Base-by-base conservation (phyloP, 2,888 invertebrate genomes). In the Eutolmus rufibarbis region DNA sequence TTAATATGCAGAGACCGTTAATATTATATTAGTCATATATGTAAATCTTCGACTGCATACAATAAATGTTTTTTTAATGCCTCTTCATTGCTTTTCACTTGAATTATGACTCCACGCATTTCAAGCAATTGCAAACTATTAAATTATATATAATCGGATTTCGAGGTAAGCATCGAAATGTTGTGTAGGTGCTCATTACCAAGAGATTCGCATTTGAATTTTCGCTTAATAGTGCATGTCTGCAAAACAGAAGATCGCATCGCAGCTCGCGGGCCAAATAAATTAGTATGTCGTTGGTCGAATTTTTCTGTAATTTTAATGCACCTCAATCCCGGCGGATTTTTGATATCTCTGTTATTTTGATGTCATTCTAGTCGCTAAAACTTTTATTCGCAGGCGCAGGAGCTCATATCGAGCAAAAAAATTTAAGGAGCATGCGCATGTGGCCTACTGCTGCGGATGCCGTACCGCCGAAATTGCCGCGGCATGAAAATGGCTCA, bases 401-500 rank as follows among this genome's bases (percentile, higher is more conserved):
- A 66, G 23, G 37, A 79, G 57, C 31, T 66, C 57, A 34, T 34
- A 66, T 37, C 34, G 12, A 66, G 82, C n/a, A 66, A n/a, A 57
- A 40, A 34, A 82, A 66, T 19, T 57, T 82, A 37, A 82, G 9
- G 37, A 37, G n/a, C 82, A 82, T 82, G 82, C 82, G 82, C 82
- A 82, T 31, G 23, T 66, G 57, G 19, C 82, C 7, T 5, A 19
- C n/a, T 82, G 66, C 57, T 19, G n/a, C 19, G 28, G 23, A 66
- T 66, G 9, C 28, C n/a, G 51, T 51, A 34, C 31, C 66, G 23
- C 51, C 56, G 31, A 81, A 82, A 82, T 82, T 82, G 28, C 37
- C 31, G 34, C 57, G 66, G 37, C 82, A 79, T 79, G 82, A 12
- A 34, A 28, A 57, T 28, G 56, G 31, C n/a, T 66, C 40, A 66